phyloP scores from a whole-genome alignment of 64 coral and sea anemone species.

The Stichodactyla helianthus region DNA sequence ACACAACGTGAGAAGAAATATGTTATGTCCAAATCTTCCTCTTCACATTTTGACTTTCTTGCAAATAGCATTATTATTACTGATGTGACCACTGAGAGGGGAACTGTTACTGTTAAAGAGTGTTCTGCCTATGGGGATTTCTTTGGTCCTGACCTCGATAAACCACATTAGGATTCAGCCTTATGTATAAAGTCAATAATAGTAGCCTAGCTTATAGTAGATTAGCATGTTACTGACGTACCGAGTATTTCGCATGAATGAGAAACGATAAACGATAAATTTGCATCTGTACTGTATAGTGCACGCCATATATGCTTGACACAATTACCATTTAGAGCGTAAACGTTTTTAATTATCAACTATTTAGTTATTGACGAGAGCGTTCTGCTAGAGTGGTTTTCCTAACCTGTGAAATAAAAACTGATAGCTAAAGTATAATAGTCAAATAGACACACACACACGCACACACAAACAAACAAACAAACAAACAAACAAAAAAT shows the following conservation, averaged over 20 bases:
- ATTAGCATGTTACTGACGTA: not conserved
- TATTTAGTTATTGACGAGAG: too few relatives aligned
- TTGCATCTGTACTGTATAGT: too few relatives aligned
- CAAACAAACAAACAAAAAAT: too few relatives aligned
- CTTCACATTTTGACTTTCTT: constrained; percentile 84
- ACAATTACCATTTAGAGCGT: too few relatives aligned
- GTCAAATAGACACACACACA: too few relatives aligned
- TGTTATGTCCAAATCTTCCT: constrained; percentile 46
- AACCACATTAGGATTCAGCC: constrained; percentile 15
- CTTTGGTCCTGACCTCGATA: constrained; percentile 76
- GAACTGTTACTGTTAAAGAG: constrained; percentile 92
- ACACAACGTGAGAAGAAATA: not conserved
- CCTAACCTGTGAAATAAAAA: too few relatives aligned
- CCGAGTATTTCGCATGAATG: not conserved
- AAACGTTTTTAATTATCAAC: too few relatives aligned
- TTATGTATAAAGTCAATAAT: not conserved
- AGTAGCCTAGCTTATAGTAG: not conserved
- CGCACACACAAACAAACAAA: too few relatives aligned
- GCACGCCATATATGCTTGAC: too few relatives aligned
- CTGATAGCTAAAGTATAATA: too few relatives aligned
- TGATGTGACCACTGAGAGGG: constrained; percentile 89
- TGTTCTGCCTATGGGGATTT: constrained; percentile 92
- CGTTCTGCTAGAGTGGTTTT: too few relatives aligned
- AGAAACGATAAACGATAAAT: too few relatives aligned
- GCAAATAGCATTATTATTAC: constrained; percentile 97